Percentiles rank a stretch among this genome's conserved stretches.
Conservation (phyloP, 2,113 vertebrate species). For the Mobula hypostoma region DNA sequence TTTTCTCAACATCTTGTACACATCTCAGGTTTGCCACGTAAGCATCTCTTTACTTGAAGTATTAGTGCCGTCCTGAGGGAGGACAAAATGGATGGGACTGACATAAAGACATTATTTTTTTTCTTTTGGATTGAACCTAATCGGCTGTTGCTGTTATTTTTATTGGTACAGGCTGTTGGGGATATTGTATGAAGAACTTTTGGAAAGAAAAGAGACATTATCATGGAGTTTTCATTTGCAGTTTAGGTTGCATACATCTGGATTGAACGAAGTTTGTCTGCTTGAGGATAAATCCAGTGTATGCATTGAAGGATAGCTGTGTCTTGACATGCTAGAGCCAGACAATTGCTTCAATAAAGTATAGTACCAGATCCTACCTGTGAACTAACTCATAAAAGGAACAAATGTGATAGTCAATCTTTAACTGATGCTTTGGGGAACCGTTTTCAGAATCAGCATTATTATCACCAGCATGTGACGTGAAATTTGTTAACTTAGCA, state of each 20-base stretch:
- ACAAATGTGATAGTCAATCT: neutral
- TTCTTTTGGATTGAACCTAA: neutral
- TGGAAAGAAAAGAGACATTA: neutral
- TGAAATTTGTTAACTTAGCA: no score
- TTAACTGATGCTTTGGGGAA: neutral
- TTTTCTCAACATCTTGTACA: neutral
- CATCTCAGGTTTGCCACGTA: neutral
- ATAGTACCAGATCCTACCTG: neutral
- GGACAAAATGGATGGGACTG: neutral
- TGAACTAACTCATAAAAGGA: neutral
- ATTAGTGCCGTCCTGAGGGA: neutral
- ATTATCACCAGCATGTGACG: no score
- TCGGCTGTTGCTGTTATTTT: neutral
- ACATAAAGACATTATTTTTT: slow-evolving; percentile 2
- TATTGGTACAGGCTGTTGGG: slow-evolving; percentile 31
- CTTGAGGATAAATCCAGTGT: slow-evolving; percentile 26
- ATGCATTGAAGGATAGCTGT: neutral
- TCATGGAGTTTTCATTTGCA: neutral
- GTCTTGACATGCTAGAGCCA: neutral
- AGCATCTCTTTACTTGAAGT: slow-evolving; percentile 16
- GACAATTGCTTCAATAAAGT: neutral
- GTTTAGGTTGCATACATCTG: slow-evolving; percentile 26
- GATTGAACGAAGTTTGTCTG: slow-evolving; percentile 15
- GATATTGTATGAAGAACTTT: slow-evolving; percentile 4
- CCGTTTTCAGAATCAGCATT: neutral